Evolutionary conservation across 2,888 invertebrate genomes (phyloP).

Genomic region (Plebejus melissa): DNA sequence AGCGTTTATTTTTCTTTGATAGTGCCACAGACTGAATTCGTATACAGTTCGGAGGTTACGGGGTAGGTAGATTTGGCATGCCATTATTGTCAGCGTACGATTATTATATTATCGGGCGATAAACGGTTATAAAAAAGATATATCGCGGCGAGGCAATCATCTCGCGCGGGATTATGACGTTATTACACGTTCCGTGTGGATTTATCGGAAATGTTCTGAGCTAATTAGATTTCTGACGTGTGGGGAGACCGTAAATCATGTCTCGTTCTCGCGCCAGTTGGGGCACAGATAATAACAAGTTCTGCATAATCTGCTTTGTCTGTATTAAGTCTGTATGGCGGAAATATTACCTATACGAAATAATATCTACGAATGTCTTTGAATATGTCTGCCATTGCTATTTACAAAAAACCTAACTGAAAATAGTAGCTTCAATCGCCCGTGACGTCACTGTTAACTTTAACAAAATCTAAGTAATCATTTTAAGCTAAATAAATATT

Average conservation of each 20-base stretch:
- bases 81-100: conserved; percentile 75
- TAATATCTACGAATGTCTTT: no score
- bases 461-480: background rate
- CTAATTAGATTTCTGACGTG: conserved; percentile 53
- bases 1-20: conserved; percentile 32
- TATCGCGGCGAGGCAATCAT: conserved; percentile 68
- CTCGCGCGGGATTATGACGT: conserved; percentile 61
- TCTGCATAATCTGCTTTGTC: conserved; percentile 19
- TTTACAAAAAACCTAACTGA: no score
- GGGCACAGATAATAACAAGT: conserved; percentile 37
- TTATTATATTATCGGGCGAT: conserved; percentile 77
- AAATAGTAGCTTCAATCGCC: no score
- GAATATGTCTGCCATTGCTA: no score
- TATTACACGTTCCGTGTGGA: conserved; percentile 65
- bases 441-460: background rate
- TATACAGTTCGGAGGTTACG: conserved; percentile 45
- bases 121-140: conserved; percentile 75
- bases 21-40: conserved; percentile 39
- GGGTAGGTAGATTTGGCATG: conserved; percentile 74
- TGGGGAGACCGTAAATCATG: conserved; percentile 44
- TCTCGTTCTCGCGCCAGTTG: conserved; percentile 40
- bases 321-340: background rate
- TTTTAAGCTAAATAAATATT: background rate
- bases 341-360: background rate
- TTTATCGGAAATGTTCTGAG: conserved; percentile 61